phyloP scores from a whole-genome alignment of 1,140 invertebrate species.

The Aradophagus sp. region DNA sequence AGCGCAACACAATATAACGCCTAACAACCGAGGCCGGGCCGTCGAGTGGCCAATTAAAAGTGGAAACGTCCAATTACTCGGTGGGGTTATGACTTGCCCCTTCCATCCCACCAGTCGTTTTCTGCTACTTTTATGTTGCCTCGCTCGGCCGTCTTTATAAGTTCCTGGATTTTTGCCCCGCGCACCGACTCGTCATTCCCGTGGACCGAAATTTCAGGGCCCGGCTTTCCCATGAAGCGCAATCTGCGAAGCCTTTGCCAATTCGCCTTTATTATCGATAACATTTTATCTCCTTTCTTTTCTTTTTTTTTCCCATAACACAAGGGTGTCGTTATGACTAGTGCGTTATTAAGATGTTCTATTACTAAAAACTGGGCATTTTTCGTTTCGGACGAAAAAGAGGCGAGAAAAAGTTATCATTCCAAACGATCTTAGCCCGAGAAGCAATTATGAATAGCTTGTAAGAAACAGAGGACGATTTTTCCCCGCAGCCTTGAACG shows the following conservation, averaged over 20 bases:
- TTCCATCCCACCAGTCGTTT: slow-evolving; percentile 50
- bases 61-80: slow-evolving; percentile 71
- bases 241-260: slow-evolving; percentile 8
- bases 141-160: slow-evolving; percentile 48
- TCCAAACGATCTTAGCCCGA: no score
- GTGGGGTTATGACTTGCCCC: slow-evolving; percentile 67
- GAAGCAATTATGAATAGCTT: no score
- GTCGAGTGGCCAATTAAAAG: slow-evolving; percentile 72
- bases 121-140: slow-evolving; percentile 57
- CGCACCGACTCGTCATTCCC: slow-evolving; percentile 45
- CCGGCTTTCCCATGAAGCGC: slow-evolving; percentile 32
- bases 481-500: no score
- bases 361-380: no score
- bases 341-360: no score
- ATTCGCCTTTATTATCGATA: slow-evolving; percentile 30
- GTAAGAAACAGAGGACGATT: no score
- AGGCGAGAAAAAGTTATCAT: no score
- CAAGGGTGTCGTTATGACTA: slow-evolving; percentile 3
- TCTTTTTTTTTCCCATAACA: slow-evolving; percentile 27
- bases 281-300: slow-evolving; percentile 7
- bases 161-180: slow-evolving; percentile 50
- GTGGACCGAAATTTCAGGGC: slow-evolving; percentile 38
- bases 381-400: no score
- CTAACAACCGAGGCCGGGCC: slow-evolving; percentile 67
- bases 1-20: slow-evolving; percentile 68